These are phyloP conservation scores for Dendropsophus ebraccatus DNA, from an alignment of 2,113 vertebrate species.

Conservation along the genomic window DNA sequence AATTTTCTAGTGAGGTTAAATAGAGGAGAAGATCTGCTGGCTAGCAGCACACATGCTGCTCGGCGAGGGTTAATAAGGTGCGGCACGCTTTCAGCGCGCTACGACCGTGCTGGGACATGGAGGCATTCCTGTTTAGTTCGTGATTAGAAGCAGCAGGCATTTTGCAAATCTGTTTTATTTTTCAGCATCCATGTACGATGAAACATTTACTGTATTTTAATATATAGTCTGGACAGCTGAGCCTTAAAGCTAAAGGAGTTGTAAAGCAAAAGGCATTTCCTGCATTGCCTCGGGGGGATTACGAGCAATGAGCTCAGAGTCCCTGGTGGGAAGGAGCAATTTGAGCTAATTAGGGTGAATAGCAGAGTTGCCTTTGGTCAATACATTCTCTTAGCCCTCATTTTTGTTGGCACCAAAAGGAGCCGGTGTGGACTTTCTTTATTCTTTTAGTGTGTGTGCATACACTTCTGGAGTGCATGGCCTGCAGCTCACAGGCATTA, in stretches of 20 bases:
- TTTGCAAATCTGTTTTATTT: conserved; percentile 66
- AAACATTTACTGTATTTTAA: conserved; percentile 71
- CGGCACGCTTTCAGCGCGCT: conserved; percentile 43
- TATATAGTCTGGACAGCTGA: conserved; percentile 73
- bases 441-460: conserved; percentile 65
- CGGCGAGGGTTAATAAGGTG: background rate
- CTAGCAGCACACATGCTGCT: conserved; percentile 49
- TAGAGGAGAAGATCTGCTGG: conserved; percentile 74
- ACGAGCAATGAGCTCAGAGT: conserved; percentile 71
- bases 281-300: conserved; percentile 76
- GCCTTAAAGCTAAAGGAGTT: conserved; percentile 72
- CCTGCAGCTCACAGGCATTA: conserved; percentile 81
- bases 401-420: conserved; percentile 80
- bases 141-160: conserved; percentile 66
- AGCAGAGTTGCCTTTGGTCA: conserved; percentile 79
- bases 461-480: conserved; percentile 78
- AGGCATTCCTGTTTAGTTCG: conserved; percentile 66
- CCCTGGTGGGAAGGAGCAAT: conserved; percentile 75
- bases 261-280: conserved; percentile 81
- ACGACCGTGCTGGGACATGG: conserved; percentile 72
- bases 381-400: conserved; percentile 78
- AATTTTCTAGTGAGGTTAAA: conserved; percentile 75
- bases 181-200: conserved; percentile 67
- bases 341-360: conserved; percentile 82
- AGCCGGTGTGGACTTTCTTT: conserved; percentile 66